Conservation (phyloP, 2,797 vertebrate species). For the Paramormyrops hopkinsi region DNA sequence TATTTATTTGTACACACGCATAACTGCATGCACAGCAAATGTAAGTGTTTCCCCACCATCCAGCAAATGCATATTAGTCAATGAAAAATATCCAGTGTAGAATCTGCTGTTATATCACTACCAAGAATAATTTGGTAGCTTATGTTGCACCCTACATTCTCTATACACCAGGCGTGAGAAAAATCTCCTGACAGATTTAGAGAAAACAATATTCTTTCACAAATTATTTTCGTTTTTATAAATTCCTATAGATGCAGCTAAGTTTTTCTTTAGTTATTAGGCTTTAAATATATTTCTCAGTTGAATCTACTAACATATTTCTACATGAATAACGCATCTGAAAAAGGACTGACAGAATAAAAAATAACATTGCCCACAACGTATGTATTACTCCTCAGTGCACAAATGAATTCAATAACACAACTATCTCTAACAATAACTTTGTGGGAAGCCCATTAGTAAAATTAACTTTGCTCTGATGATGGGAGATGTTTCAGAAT, state of each 20-base stretch:
- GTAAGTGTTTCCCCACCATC: background rate
- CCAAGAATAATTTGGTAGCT: background rate
- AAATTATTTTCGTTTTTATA: conserved; percentile 11
- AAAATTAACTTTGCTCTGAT: conserved; percentile 62
- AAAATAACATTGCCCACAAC: conserved; percentile 2
- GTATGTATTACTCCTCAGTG: conserved; percentile 1
- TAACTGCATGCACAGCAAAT: background rate
- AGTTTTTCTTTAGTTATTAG: conserved; percentile 27
- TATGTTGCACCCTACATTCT: background rate
- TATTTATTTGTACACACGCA: background rate
- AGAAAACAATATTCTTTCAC: conserved; percentile 25
- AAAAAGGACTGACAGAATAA: background rate
- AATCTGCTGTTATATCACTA: background rate
- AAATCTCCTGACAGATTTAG: conserved; percentile 29
- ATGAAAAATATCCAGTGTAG: background rate
- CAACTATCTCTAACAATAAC: conserved; percentile 33
- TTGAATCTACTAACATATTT: conserved; percentile 32
- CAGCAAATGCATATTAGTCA: background rate
- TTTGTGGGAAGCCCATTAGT: conserved; percentile 59
- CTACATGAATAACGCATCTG: background rate
- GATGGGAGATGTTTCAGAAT: conserved; percentile 54
- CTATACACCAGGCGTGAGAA: conserved; percentile 18
- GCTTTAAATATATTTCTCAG: conserved; percentile 18
- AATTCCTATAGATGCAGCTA: background rate
- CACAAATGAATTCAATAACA: conserved; percentile 30